phyloP scores from a whole-genome alignment of 2,888 invertebrate genomes.

The Sabellastarte sp. region DNA sequence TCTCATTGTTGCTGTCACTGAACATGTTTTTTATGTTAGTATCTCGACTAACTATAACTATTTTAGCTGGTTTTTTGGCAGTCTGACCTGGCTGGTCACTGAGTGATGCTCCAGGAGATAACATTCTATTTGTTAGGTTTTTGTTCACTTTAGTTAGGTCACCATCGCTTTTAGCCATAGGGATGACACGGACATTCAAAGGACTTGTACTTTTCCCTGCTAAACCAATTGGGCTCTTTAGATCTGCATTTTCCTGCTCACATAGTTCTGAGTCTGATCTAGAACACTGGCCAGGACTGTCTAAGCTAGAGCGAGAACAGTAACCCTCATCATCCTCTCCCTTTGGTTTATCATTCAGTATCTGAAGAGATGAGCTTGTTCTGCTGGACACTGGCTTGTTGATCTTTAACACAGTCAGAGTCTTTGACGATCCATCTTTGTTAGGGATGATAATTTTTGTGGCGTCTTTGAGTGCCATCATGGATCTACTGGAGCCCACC shows the following conservation, averaged over 20 bases:
- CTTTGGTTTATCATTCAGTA: not conserved
- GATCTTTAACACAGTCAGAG: not conserved
- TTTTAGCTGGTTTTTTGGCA: conserved; percentile 9
- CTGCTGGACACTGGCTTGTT: not conserved
- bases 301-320: conserved; percentile 30
- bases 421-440: not conserved
- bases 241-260: conserved; percentile 10
- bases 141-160: no score
- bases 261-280: conserved; percentile 14
- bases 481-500: not conserved
- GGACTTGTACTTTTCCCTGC: not conserved
- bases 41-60: conserved; percentile 11
- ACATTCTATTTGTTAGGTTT: not conserved
- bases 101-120: not conserved
- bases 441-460: not conserved
- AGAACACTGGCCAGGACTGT: conserved; percentile 25
- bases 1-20: no score
- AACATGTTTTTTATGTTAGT: no score
- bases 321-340: conserved; percentile 33
- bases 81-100: not conserved
- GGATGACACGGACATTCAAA: no score
- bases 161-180: no score
- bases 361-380: not conserved
- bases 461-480: not conserved
- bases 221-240: conserved; percentile 4